A percentile compares a stretch with the other conserved stretches of the same genome.
These are phyloP conservation scores for Leptoteleia sp. DNA, from an alignment of 1,140 invertebrate species.

Conservation along the genomic window DNA sequence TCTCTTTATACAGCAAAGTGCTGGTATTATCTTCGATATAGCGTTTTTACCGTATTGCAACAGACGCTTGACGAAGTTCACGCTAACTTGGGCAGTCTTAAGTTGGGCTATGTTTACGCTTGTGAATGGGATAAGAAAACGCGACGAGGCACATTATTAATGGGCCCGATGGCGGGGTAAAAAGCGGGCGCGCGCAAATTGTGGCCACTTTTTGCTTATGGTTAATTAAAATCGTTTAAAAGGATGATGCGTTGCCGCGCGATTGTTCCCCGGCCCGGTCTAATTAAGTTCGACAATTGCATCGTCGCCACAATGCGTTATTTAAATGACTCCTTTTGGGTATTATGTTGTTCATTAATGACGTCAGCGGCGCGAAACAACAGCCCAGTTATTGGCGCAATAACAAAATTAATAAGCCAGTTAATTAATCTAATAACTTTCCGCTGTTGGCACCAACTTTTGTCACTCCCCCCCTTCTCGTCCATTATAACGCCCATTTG, in stretches of 20 bases:
- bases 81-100: constrained; percentile 20
- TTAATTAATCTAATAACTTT: no score
- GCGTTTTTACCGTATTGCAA: not conserved
- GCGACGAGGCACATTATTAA: no score
- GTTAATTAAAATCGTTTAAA: no score
- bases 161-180: no score
- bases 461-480: no score
- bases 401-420: constrained; percentile 15
- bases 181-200: no score
- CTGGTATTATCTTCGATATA: not conserved
- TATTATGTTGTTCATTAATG: constrained; percentile 30
- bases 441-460: no score
- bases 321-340: constrained; percentile 38
- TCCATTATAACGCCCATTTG: not conserved
- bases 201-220: no score
- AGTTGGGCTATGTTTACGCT: constrained; percentile 6
- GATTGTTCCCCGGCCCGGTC: constrained; percentile 61
- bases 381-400: not conserved
- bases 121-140: no score
- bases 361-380: constrained; percentile 8
- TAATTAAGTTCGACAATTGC: constrained; percentile 69
- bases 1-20: no score
- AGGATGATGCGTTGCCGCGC: no score
- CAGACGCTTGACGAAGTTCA: constrained; percentile 8
- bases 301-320: no score